phyloP scores from a whole-genome alignment of 2,113 vertebrate genomes.

The Lycaon pictus region DNA sequence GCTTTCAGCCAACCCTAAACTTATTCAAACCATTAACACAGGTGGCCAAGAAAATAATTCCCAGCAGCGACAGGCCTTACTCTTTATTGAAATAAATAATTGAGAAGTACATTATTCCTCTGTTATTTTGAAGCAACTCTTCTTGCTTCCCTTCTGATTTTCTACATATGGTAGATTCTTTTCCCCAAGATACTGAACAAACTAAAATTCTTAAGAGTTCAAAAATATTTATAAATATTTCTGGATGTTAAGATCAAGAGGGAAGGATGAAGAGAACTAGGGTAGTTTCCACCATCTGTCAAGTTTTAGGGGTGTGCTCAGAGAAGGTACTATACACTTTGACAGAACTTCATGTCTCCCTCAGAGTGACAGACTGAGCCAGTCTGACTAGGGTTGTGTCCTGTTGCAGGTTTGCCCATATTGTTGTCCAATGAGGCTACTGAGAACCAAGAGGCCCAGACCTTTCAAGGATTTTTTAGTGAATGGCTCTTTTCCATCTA shows the following conservation, averaged over 20 bases:
- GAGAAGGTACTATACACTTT: neutral
- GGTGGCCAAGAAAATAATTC: neutral
- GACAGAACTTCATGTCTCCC: neutral
- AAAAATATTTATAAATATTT: constrained; percentile 19
- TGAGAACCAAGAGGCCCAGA: neutral
- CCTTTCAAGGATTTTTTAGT: constrained; percentile 39
- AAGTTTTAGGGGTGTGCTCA: neutral
- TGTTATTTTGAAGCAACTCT: constrained; percentile 39
- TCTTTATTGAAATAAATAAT: constrained; percentile 38
- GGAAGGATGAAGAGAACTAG: neutral
- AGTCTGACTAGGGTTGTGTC: neutral
- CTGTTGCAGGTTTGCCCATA: neutral
- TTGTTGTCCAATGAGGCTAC: neutral
- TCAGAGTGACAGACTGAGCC: neutral
- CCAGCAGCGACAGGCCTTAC: neutral
- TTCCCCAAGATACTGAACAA: neutral
- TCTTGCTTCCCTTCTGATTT: neutral
- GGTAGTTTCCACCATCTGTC: neutral
- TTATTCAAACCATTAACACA: neutral
- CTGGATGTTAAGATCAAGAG: neutral
- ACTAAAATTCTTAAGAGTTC: neutral
- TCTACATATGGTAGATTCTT: neutral
- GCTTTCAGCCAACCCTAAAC: neutral
- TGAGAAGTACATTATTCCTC: neutral
- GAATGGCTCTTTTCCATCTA: constrained; percentile 41